phyloP scores from a whole-genome alignment of 2,113 vertebrate species.

The Chlorodrepanis virens region DNA sequence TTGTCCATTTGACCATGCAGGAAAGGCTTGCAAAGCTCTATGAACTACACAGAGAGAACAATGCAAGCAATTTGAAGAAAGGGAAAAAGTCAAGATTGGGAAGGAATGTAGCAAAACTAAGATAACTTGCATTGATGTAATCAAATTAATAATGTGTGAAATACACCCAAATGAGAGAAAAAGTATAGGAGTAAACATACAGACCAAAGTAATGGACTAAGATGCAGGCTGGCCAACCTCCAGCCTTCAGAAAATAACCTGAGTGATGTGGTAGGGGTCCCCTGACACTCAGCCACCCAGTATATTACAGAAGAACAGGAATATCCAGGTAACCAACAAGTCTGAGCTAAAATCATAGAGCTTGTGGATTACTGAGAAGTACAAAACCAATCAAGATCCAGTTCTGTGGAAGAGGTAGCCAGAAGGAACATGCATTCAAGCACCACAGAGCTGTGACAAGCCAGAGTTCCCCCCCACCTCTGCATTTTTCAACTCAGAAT shows the following conservation, averaged over 20 bases:
- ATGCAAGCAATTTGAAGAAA: neutral
- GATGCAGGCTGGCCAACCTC: neutral
- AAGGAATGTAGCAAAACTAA: neutral
- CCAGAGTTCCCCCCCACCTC: fast-evolving
- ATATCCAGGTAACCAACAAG: neutral
- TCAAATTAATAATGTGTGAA: neutral
- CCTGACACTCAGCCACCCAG: neutral
- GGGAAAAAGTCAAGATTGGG: neutral
- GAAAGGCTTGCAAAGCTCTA: neutral
- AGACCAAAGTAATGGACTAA: neutral
- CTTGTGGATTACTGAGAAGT: neutral
- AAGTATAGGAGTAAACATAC: neutral
- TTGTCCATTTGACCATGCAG: neutral
- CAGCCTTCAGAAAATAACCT: neutral
- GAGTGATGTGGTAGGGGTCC: neutral
- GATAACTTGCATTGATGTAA: neutral
- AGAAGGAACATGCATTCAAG: neutral
- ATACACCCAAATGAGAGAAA: neutral
- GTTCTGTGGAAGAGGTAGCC: neutral
- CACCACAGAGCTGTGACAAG: neutral
- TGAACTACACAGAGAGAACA: neutral
- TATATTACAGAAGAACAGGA: neutral
- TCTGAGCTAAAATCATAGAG: neutral
- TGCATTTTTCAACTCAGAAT: neutral
- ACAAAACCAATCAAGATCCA: neutral